A percentile compares a stretch with the other conserved stretches of the same genome.
Evolutionary conservation across 2,888 invertebrate species (phyloP).

Genomic region (Idaea aversata): DNA sequence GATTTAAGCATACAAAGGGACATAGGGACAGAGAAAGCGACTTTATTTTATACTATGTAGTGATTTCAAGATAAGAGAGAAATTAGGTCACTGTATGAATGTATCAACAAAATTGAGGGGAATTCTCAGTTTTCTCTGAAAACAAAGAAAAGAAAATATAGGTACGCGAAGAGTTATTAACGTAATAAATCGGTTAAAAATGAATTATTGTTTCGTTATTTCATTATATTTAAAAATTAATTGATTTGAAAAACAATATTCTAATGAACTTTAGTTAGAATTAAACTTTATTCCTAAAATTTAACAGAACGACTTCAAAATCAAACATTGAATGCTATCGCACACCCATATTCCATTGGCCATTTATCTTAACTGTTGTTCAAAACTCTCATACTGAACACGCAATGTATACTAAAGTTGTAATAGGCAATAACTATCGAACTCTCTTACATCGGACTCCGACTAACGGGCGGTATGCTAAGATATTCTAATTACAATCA

Average conservation of each 20-base stretch:
- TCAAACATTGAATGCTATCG: constrained; percentile 9
- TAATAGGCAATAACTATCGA: constrained; percentile 24
- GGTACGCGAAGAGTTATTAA: too few relatives aligned
- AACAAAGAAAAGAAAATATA: too few relatives aligned
- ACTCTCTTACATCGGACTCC: constrained; percentile 20
- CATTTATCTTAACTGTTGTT: constrained; percentile 27
- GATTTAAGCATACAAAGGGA: too few relatives aligned
- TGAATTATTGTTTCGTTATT: too few relatives aligned
- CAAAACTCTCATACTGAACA: constrained; percentile 13
- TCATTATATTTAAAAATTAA: too few relatives aligned
- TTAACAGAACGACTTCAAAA: constrained; percentile 8
- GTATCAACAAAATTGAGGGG: too few relatives aligned
- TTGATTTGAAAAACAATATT: neutral
- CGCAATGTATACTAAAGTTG: constrained; percentile 18
- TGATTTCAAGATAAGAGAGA: too few relatives aligned
- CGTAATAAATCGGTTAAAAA: too few relatives aligned
- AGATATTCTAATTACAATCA: neutral
- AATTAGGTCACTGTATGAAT: too few relatives aligned
- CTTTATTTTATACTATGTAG: too few relatives aligned
- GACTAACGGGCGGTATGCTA: constrained; percentile 11
- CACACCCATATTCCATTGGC: constrained; percentile 19
- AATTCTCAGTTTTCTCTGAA: too few relatives aligned
- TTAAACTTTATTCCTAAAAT: constrained; percentile 3
- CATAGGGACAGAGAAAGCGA: too few relatives aligned
- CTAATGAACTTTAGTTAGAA: neutral